Evolutionary conservation across 1,140 invertebrate genomes (phyloP).

Genomic region (Atopsyche davidsoni): DNA sequence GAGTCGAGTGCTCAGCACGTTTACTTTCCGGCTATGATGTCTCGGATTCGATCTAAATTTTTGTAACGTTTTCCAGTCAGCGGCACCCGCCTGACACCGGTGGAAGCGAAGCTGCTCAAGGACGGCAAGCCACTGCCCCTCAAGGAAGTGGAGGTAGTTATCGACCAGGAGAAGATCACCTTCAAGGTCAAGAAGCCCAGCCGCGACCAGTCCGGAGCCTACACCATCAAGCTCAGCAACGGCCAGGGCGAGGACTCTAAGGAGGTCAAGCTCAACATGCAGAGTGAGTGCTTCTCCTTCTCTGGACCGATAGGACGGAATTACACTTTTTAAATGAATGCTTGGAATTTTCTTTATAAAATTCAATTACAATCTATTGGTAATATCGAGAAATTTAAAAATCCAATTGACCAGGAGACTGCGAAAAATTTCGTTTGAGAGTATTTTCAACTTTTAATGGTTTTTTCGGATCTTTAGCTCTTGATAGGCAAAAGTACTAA

Average conservation of each 20-base stretch:
- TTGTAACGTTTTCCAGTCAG: conserved; percentile 54
- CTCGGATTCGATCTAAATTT: neutral
- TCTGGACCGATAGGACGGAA: conserved; percentile 7
- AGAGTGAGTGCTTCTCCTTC: conserved; percentile 48
- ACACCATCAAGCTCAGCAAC: conserved; percentile 82
- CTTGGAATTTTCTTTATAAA: no score
- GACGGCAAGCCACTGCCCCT: conserved; percentile 80
- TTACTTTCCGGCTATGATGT: conserved; percentile 47
- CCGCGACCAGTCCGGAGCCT: conserved; percentile 72
- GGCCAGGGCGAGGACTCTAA: conserved; percentile 81
- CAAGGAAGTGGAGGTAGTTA: conserved; percentile 84
- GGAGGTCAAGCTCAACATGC: conserved; percentile 79
- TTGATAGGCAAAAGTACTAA: no score
- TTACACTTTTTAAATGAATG: no score
- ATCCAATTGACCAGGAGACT: no score
- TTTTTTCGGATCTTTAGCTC: no score
- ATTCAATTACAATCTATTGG: no score
- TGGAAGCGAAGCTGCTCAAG: conserved; percentile 83
- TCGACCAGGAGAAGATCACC: conserved; percentile 82
- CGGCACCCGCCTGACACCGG: conserved; percentile 77
- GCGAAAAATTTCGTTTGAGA: no score
- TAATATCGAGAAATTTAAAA: no score
- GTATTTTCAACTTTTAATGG: no score
- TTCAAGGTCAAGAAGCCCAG: conserved; percentile 88
- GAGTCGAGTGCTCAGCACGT: conserved; percentile 76